Percentiles rank a stretch among this genome's conserved stretches.
Evolutionary conservation across 2,113 vertebrate genomes (phyloP).

Genomic region (Trichechus manatus): DNA sequence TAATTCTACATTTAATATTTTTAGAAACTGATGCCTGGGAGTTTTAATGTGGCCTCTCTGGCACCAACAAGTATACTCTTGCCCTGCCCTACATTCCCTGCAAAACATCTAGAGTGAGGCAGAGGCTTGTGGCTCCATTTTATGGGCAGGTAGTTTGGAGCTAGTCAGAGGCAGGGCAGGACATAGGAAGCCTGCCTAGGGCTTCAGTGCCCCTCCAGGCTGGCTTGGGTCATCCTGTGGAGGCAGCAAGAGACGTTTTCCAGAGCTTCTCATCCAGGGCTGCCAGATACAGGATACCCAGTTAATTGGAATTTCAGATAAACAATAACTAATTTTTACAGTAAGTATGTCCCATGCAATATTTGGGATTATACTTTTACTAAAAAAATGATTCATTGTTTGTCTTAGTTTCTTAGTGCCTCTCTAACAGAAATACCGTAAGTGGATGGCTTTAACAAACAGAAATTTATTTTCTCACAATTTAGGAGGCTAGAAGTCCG

Average conservation of each 20-base stretch:
- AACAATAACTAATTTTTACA: neutral
- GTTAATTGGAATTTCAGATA: constrained; percentile 5
- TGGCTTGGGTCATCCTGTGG: neutral
- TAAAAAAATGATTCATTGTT: neutral
- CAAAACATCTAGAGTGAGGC: neutral
- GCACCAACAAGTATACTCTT: neutral
- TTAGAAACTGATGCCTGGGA: neutral
- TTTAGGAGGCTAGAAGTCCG: neutral
- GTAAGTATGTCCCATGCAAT: neutral
- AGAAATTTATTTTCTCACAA: neutral
- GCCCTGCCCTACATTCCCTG: neutral
- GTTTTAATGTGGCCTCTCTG: neutral
- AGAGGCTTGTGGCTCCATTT: constrained; percentile 1
- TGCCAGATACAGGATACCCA: neutral
- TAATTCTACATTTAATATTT: neutral
- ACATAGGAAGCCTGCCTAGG: neutral
- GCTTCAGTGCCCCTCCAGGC: neutral
- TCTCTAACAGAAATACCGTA: no score
- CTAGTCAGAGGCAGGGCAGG: neutral
- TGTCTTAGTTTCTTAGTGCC: no score
- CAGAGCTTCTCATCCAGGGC: neutral
- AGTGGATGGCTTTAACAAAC: neutral
- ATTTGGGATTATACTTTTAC: neutral
- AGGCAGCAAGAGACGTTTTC: neutral
- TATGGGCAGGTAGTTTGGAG: neutral